Evolutionary conservation across 2,113 vertebrate species (phyloP), one percentile per base, ranked within the genome.

Genomic region (Dipodomys ordii): DNA sequence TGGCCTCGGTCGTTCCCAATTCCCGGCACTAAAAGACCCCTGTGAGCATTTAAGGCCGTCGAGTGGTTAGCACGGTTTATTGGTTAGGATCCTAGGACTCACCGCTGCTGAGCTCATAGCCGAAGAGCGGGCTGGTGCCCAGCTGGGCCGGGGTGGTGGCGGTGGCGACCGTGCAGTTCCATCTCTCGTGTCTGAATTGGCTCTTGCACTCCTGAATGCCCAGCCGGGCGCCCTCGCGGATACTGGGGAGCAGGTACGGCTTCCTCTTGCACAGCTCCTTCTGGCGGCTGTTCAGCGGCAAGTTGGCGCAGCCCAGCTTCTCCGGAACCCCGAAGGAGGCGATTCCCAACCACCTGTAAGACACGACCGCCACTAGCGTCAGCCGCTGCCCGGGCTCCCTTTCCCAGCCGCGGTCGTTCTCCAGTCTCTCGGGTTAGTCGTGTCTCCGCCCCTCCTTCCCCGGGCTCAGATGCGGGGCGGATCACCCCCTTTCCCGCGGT

Each of bases 121-220:
- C 99, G 60, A 99, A 98, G 96, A 98, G 97, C 2, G 98, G 94
- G 3, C 95, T 76, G 53, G 98, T 78, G 83, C 90, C 93, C 23
- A 23, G 62, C 62, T 23, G 20, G 6, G 62, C 19, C 77, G 25
- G 88, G 49, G 97, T 28, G 23, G 71, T 19, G 57, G 90, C 97
- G 39, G 98, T 97, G 49, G 72, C 87, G 28, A 98, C 98, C 86
- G 96, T 98, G 97, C 99, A 99, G 98, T 99, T 99, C 99, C 99
- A 99, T 68, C 99, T 97, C 97, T 99, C 99, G 92, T 99, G 98
- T 86, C 98, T 98, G 98, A 99, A 99, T 97, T 99, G 99, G 76
- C 97, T 99, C 92, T 98, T 98, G 97, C 99, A 99, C 97, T 99
- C 99, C 28, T 98, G 93, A 80, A 99, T 97, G 85, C 98, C 99